Percentiles rank a stretch among this genome's conserved stretches.
Evolutionary conservation across 2,113 vertebrate genomes (phyloP).

Genomic region (Gallinago jamesoni): DNA sequence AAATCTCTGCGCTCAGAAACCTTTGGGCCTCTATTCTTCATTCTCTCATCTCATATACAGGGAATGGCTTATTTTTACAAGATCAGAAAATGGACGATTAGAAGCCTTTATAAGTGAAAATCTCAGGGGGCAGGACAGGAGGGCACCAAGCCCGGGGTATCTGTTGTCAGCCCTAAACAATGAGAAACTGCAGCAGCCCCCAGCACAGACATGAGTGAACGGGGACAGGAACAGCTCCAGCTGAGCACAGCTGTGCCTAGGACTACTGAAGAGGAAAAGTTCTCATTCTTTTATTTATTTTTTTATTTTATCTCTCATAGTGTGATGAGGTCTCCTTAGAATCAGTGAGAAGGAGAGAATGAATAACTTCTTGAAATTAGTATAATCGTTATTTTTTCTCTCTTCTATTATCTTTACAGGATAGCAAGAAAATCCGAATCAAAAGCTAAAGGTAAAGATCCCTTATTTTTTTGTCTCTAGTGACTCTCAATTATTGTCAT

Average conservation of each 20-base stretch:
- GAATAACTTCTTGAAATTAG: neutral
- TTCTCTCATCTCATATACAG: neutral
- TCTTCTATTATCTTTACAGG: constrained; percentile 57
- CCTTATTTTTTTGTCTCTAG: neutral
- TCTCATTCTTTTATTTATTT: neutral
- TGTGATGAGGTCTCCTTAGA: neutral
- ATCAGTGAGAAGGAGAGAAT: neutral
- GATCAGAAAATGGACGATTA: neutral
- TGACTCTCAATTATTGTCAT: neutral
- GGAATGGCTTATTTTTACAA: neutral
- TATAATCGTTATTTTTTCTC: neutral
- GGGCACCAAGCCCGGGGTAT: neutral
- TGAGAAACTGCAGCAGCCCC: neutral
- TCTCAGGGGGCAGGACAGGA: neutral
- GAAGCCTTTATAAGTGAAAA: neutral
- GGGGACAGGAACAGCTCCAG: neutral
- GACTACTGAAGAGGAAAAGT: neutral
- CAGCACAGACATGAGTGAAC: neutral
- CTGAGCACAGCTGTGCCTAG: neutral
- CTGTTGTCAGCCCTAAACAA: neutral
- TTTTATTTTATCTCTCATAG: neutral
- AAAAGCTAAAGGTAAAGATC: constrained; percentile 66
- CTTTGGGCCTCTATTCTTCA: neutral
- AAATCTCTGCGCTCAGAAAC: neutral
- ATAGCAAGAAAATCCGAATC: constrained; percentile 32